A percentile compares a stretch with the other conserved stretches of the same genome.
These are phyloP conservation scores for Vulpes lagopus DNA, from an alignment of 2,113 vertebrate genomes.

Conservation along the genomic window DNA sequence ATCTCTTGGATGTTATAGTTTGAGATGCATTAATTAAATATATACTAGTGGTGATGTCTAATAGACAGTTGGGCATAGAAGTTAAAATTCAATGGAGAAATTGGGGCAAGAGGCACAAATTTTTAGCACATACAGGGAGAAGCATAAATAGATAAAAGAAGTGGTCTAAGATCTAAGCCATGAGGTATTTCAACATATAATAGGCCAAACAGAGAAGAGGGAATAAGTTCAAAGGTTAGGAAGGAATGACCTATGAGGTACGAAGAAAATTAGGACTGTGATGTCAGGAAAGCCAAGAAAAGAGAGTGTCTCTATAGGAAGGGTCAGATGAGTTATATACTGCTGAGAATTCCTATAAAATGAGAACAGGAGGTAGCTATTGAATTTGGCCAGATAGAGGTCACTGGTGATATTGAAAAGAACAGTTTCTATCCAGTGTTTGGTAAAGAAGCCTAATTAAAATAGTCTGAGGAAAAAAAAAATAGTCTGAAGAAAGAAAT, in stretches of 20 bases:
- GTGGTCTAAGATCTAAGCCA: neutral
- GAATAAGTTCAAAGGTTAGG: neutral
- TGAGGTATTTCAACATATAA: neutral
- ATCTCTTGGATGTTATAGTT: neutral
- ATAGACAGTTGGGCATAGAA: neutral
- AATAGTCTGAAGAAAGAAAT: neutral
- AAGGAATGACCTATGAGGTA: neutral
- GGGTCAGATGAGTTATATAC: neutral
- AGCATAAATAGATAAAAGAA: neutral
- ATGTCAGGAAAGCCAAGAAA: neutral
- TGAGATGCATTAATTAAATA: neutral
- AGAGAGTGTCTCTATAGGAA: neutral
- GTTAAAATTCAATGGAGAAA: neutral
- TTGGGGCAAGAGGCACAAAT: neutral
- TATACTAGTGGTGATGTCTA: neutral
- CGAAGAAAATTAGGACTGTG: neutral
- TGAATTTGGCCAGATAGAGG: neutral
- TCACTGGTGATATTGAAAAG: neutral
- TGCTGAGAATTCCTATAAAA: neutral
- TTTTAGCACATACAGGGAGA: neutral
- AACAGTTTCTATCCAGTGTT: neutral
- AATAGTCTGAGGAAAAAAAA: neutral
- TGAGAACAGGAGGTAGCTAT: neutral
- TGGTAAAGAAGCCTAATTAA: neutral
- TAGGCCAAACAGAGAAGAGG: neutral